Evolutionary conservation across 2,797 vertebrate species (phyloP).

Genomic region (Nannoperca australis): DNA sequence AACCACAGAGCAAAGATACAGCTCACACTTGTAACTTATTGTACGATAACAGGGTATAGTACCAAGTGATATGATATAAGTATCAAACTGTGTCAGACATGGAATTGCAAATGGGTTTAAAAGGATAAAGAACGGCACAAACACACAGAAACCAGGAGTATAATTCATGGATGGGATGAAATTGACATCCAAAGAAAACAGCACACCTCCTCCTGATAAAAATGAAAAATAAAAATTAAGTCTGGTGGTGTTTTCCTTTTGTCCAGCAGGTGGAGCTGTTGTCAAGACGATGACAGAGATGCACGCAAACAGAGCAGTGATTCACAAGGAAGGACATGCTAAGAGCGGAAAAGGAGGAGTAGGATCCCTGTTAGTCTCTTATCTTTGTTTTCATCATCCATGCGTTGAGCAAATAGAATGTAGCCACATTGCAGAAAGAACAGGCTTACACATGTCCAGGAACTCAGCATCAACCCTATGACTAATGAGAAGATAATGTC

Average conservation of each 20-base stretch:
- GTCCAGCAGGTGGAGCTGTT: conserved; percentile 77
- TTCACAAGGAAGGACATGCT: conserved; percentile 62
- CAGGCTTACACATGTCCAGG: conserved; percentile 2
- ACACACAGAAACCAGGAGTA: not conserved
- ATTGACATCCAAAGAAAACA: conserved; percentile 9
- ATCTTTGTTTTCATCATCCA: conserved; percentile 33
- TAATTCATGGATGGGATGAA: not conserved
- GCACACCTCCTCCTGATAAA: not conserved
- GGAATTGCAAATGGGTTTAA: conserved; percentile 9
- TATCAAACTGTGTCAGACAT: not conserved
- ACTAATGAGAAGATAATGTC: not conserved
- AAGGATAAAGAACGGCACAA: not conserved
- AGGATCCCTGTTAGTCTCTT: conserved; percentile 32
- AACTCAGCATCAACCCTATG: not conserved
- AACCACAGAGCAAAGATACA: not conserved
- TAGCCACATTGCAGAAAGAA: not conserved
- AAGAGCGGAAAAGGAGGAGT: conserved; percentile 54
- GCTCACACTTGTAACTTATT: not conserved
- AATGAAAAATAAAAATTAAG: accelerated
- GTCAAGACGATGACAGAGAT: conserved; percentile 57
- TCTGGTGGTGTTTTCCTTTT: conserved; percentile 20
- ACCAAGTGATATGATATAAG: not conserved
- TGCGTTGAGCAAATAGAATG: not conserved
- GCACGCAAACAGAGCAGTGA: conserved; percentile 44
- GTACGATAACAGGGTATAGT: not conserved